Evolutionary conservation across 2,113 vertebrate genomes (phyloP).

Genomic region (Mystacornis crossleyi): DNA sequence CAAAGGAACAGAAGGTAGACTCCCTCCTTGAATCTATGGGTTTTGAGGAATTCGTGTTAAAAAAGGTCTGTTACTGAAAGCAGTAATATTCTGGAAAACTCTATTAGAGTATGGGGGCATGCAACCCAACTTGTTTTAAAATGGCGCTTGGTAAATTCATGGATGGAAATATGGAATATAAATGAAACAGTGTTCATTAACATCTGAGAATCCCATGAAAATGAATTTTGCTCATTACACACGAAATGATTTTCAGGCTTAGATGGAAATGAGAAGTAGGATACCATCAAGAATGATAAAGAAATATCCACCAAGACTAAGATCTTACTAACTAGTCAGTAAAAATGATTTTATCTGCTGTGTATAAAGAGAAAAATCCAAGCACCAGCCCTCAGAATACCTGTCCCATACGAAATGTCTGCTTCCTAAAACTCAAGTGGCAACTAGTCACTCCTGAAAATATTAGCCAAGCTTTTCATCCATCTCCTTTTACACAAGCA

Average conservation of each 20-base stretch:
- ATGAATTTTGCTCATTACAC: neutral
- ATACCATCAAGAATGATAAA: neutral
- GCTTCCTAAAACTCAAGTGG: neutral
- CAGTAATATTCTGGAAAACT: neutral
- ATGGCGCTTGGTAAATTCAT: neutral
- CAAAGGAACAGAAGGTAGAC: neutral
- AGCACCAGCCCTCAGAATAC: neutral
- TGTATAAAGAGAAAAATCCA: neutral
- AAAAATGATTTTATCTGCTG: neutral
- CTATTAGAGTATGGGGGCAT: neutral
- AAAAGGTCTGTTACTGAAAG: neutral
- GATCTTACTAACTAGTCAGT: neutral
- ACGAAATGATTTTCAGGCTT: neutral
- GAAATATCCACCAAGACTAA: neutral
- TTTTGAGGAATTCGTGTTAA: neutral
- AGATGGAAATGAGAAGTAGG: neutral
- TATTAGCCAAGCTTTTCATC: neutral
- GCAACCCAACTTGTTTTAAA: neutral
- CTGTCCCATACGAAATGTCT: neutral
- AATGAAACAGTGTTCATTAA: neutral
- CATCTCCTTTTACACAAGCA: neutral
- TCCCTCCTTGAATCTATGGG: neutral
- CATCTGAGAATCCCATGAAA: neutral
- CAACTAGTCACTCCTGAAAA: neutral
- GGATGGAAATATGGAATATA: neutral